phyloP scores from a whole-genome alignment of 2,797 vertebrate genomes.

The Anniella stebbinsi region DNA sequence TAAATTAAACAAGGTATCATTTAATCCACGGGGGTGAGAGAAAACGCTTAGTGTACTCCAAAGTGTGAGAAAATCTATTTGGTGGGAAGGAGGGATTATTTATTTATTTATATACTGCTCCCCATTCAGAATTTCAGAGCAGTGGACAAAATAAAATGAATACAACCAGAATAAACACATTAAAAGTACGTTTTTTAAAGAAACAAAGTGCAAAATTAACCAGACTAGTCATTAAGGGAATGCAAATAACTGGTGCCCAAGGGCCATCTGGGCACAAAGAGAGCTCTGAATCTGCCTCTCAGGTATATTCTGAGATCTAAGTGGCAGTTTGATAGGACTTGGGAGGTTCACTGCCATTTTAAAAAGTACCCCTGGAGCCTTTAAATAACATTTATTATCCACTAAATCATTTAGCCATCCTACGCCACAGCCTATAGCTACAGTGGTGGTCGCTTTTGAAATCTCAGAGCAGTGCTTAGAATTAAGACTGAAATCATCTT shows the following conservation, averaged over 20 bases:
- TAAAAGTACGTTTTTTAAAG: no score
- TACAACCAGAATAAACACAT: no score
- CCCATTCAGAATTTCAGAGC: no score
- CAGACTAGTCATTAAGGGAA: no score
- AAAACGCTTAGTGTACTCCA: no score
- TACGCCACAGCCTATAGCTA: slow-evolving; percentile 36
- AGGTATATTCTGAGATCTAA: background rate
- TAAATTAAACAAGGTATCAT: slow-evolving; percentile 7
- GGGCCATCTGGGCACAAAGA: background rate
- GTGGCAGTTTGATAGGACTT: background rate
- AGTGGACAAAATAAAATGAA: no score
- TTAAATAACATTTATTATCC: slow-evolving; percentile 33
- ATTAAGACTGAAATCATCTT: slow-evolving; percentile 48
- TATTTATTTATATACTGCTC: no score
- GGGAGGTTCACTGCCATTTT: background rate
- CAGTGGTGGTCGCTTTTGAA: slow-evolving; percentile 48
- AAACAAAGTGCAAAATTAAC: no score
- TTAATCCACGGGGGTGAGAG: background rate
- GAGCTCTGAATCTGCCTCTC: background rate
- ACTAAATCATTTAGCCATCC: slow-evolving; percentile 32
- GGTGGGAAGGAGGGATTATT: background rate
- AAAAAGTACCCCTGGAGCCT: background rate
- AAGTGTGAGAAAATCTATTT: background rate
- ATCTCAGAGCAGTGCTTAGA: slow-evolving; percentile 22
- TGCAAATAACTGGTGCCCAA: background rate